Percentiles rank a stretch among this genome's conserved stretches.
phyloP scores from a whole-genome alignment of 2,113 vertebrate species.

The Stigmatopora argus region DNA sequence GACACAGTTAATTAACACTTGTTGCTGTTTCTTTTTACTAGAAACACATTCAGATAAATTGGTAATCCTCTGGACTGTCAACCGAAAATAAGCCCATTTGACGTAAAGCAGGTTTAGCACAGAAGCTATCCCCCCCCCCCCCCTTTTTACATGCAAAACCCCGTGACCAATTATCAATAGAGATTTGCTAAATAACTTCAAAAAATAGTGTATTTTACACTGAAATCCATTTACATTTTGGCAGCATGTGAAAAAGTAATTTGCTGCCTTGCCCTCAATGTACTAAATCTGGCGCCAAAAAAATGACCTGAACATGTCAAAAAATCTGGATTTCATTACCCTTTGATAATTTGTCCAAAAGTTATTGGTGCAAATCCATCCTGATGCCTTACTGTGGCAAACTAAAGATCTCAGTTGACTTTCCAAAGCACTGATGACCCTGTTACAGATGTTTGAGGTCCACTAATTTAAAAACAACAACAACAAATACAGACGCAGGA shows the following conservation, averaged over 20 bases:
- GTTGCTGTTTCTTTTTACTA: background rate
- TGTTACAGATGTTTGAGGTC: slow-evolving; percentile 19
- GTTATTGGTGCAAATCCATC: slow-evolving; percentile 19
- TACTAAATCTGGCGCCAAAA: slow-evolving; percentile 1
- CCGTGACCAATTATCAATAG: slow-evolving; percentile 10
- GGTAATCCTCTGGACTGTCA: background rate
- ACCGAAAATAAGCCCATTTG: background rate
- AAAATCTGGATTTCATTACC: slow-evolving; percentile 34
- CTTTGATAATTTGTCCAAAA: slow-evolving; percentile 14
- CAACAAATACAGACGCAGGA: slow-evolving; percentile 7
- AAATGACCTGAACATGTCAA: slow-evolving; percentile 20
- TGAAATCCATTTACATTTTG: slow-evolving; percentile 24
- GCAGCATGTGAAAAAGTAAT: slow-evolving; percentile 9
- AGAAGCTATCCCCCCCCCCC: background rate
- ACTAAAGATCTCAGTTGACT: background rate
- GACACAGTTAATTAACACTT: slow-evolving; percentile 21
- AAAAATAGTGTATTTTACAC: slow-evolving; percentile 28
- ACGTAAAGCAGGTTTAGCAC: background rate
- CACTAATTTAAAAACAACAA: slow-evolving; percentile 10
- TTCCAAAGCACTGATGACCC: background rate
- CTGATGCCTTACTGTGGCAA: background rate
- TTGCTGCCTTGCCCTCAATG: slow-evolving; percentile 16
- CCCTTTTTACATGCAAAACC: too few species aligned
- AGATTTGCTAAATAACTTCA: slow-evolving; percentile 13
- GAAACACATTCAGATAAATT: slow-evolving; percentile 2